phyloP scores from a whole-genome alignment of 2,888 invertebrate species.

The Dascillus cervinus region DNA sequence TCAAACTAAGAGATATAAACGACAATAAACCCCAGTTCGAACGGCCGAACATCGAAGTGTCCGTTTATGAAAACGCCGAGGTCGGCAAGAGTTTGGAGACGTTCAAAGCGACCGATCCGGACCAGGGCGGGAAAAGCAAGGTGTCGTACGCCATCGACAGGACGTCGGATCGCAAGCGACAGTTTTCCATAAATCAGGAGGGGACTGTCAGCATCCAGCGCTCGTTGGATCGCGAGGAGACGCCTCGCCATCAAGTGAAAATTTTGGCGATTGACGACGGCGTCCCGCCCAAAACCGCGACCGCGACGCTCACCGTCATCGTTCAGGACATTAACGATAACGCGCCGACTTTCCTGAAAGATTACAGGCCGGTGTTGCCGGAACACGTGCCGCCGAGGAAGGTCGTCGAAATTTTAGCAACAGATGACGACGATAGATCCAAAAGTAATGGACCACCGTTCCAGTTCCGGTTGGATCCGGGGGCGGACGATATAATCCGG shows the following conservation, averaged over 20 bases:
- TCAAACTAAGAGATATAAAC: conserved; percentile 89
- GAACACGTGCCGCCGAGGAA: conserved; percentile 89
- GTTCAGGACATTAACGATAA: conserved; percentile 95
- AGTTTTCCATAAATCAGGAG: conserved; percentile 90
- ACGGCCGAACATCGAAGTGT: conserved; percentile 85
- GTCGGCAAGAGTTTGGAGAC: conserved; percentile 86
- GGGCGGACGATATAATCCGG: conserved; percentile 86
- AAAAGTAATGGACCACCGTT: conserved; percentile 97
- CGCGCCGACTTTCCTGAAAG: conserved; percentile 86
- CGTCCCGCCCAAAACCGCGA: conserved; percentile 86
- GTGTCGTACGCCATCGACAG: conserved; percentile 89
- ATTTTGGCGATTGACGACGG: conserved; percentile 94
- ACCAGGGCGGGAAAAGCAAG: conserved; percentile 89
- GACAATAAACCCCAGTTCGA: conserved; percentile 96
- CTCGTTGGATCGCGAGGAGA: conserved; percentile 87
- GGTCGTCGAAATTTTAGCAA: conserved; percentile 87
- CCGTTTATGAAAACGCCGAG: conserved; percentile 86
- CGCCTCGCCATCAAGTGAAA: conserved; percentile 92
- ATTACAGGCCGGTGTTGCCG: conserved; percentile 85
- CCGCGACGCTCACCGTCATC: conserved; percentile 87
- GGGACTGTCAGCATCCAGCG: conserved; percentile 93
- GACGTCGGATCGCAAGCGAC: conserved; percentile 84
- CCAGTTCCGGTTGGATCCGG: conserved; percentile 87
- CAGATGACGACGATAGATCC: conserved; percentile 88
- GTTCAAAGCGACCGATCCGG: conserved; percentile 92